These are phyloP conservation scores for Sebastes trivittatus DNA, from an alignment of 2,797 vertebrate species.

Conservation along the genomic window DNA sequence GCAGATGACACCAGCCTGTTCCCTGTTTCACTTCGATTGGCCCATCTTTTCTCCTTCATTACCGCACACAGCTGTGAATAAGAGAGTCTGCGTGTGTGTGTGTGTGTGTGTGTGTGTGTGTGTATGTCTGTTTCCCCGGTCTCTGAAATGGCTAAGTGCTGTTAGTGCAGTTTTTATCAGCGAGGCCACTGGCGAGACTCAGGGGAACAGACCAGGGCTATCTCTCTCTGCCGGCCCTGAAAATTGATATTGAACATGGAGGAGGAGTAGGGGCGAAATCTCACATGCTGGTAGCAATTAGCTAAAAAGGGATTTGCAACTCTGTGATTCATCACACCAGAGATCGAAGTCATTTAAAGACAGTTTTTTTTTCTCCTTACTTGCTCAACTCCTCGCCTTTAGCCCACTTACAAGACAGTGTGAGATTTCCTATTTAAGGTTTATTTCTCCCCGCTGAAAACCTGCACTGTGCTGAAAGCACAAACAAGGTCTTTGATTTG, in stretches of 20 bases:
- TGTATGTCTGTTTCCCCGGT: conserved; percentile 57
- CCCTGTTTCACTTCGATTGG: conserved; percentile 81
- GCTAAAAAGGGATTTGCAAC: conserved; percentile 98
- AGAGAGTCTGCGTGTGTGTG: conserved; percentile 63
- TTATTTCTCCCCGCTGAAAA: conserved; percentile 81
- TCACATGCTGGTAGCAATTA: conserved; percentile 99
- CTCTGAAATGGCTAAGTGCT: conserved; percentile 93
- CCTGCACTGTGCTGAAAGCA: conserved; percentile 70
- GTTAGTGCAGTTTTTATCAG: conserved; percentile 90
- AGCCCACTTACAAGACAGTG: conserved; percentile 82
- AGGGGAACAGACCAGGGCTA: conserved; percentile 86
- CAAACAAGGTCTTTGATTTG: conserved; percentile 84
- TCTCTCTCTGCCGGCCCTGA: conserved; percentile 92
- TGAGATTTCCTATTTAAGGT: conserved; percentile 87
- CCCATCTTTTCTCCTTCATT: conserved; percentile 86
- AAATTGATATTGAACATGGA: conserved; percentile 99
- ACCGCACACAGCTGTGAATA: conserved; percentile 87
- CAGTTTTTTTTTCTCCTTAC: conserved; percentile 72
- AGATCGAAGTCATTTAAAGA: conserved; percentile 94
- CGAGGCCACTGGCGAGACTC: conserved; percentile 89
- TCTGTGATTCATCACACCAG: conserved; percentile 94
- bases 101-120: conserved; percentile 25
- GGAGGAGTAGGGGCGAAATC: conserved; percentile 84
- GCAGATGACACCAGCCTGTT: conserved; percentile 78
- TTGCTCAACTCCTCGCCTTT: conserved; percentile 78